Percentiles rank a stretch among this genome's conserved stretches.
Conservation (phyloP, 2,797 vertebrate species). For the Morelia viridis region DNA sequence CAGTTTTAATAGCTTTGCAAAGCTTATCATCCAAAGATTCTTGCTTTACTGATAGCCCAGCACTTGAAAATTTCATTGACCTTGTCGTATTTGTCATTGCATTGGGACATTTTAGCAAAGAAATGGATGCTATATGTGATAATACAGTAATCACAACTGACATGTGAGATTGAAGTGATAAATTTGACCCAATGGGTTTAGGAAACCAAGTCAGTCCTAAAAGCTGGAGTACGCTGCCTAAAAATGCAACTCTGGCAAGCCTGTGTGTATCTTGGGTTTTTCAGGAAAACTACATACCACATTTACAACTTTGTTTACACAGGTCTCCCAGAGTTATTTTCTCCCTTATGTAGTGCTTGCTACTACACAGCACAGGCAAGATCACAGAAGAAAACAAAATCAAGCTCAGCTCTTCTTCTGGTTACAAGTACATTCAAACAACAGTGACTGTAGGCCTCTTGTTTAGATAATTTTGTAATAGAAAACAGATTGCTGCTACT, state of each 20-base stretch:
- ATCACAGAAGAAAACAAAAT: conserved; percentile 20
- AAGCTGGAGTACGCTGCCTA: background rate
- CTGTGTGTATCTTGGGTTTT: conserved; percentile 8
- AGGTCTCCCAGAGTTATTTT: conserved; percentile 19
- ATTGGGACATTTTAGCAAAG: background rate
- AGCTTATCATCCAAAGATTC: background rate
- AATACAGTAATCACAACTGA: background rate
- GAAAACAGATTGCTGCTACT: conserved; percentile 66
- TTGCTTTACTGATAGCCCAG: background rate
- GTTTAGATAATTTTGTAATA: conserved; percentile 62
- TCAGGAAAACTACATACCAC: background rate
- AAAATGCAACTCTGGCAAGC: conserved; percentile 15
- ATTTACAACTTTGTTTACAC: conserved; percentile 20
- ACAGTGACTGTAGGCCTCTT: conserved; percentile 52
- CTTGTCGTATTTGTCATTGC: background rate
- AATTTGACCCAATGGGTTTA: background rate
- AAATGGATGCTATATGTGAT: background rate
- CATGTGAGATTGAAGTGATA: background rate
- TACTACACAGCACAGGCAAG: conserved; percentile 28
- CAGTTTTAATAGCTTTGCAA: background rate
- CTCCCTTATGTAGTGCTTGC: conserved; percentile 3
- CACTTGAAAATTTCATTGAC: background rate
- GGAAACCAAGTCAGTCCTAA: conserved; percentile 19
- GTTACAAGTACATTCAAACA: conserved; percentile 47
- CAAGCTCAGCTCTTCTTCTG: conserved; percentile 12